Evolutionary conservation across 2,888 invertebrate species (phyloP).

Genomic region (Diplolepis rosae): DNA sequence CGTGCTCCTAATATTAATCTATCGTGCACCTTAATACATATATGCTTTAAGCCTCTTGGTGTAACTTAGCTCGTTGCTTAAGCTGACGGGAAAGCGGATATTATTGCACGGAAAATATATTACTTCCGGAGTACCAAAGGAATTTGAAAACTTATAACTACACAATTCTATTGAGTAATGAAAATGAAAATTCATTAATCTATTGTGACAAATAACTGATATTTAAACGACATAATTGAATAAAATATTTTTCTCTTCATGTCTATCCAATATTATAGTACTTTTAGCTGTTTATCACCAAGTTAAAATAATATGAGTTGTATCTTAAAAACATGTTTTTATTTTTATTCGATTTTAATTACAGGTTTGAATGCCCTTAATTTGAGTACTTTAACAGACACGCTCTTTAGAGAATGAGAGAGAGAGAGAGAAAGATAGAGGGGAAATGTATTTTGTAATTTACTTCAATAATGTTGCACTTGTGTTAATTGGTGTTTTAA

Average conservation of each 20-base stretch:
- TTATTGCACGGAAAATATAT: neutral
- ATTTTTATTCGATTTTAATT: slow-evolving; percentile 14
- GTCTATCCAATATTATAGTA: too few species aligned
- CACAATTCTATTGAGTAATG: too few species aligned
- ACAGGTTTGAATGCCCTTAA: slow-evolving; percentile 1
- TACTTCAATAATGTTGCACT: slow-evolving; percentile 23
- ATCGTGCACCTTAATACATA: neutral
- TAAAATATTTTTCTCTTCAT: too few species aligned
- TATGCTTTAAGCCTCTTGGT: neutral
- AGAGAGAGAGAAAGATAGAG: too few species aligned
- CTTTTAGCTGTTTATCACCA: too few species aligned
- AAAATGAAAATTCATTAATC: too few species aligned
- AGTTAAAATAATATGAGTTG: too few species aligned
- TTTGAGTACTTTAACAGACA: slow-evolving; percentile 7
- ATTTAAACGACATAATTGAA: too few species aligned
- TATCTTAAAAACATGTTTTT: neutral
- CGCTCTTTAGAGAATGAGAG: too few species aligned
- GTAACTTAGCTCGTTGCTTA: neutral
- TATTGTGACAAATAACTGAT: too few species aligned
- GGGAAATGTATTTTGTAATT: slow-evolving; percentile 28
- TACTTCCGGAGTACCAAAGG: neutral
- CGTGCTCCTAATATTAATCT: slow-evolving; percentile 28
- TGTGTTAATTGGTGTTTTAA: slow-evolving; percentile 21
- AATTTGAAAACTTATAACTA: too few species aligned
- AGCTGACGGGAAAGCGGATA: neutral